Conservation (phyloP, 2,888 invertebrate species). For the Parnassius orleans region DNA sequence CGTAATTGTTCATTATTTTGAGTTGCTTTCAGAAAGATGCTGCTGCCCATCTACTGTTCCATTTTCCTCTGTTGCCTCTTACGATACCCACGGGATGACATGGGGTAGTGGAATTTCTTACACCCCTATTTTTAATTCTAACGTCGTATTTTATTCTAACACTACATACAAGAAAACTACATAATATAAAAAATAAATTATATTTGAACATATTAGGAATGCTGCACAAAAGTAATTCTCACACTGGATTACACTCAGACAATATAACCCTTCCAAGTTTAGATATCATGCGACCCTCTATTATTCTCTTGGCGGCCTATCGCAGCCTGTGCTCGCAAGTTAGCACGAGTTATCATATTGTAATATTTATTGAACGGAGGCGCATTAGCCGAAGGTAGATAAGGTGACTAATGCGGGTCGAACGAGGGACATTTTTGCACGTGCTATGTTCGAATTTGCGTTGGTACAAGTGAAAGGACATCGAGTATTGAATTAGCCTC, state of each 20-base stretch:
- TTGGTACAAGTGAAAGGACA: constrained; percentile 28
- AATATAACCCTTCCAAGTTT: constrained; percentile 29
- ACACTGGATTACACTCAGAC: constrained; percentile 28
- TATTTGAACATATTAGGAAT: no score
- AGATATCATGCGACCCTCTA: constrained; percentile 35
- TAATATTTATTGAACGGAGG: constrained; percentile 59
- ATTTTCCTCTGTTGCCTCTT: no score
- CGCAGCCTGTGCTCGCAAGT: constrained; percentile 38
- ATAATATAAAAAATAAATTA: no score
- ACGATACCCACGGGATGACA: no score
- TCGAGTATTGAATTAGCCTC: not conserved
- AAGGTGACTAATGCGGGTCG: constrained; percentile 65
- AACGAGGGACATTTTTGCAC: constrained; percentile 64
- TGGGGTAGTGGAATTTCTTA: no score
- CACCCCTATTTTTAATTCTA: no score
- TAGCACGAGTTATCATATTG: constrained; percentile 58
- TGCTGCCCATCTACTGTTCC: no score
- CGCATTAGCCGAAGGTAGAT: constrained; percentile 63
- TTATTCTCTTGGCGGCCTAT: constrained; percentile 32
- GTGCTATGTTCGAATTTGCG: constrained; percentile 35
- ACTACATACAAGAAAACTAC: no score
- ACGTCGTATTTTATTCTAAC: no score
- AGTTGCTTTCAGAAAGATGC: no score
- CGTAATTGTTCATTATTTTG: no score
- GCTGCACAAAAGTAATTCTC: not conserved